A percentile compares a stretch with the other conserved stretches of the same genome.
phyloP scores from a whole-genome alignment of 2,113 vertebrate genomes.

The Prunella himalayana region DNA sequence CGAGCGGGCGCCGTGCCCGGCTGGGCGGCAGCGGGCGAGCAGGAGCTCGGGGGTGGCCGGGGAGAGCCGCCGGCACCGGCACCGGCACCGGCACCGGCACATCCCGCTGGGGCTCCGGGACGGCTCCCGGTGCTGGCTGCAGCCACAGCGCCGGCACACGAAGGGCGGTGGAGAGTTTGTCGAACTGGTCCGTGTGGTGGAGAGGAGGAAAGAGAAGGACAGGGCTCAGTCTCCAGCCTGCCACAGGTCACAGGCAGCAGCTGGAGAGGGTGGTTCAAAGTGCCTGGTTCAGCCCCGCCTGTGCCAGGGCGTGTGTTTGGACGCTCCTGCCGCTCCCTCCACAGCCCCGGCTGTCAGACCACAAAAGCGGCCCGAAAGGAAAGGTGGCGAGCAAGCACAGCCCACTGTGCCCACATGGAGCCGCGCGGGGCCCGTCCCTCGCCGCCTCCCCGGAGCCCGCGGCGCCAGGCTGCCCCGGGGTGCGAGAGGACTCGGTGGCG shows the following conservation, averaged over 20 bases:
- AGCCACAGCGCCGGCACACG: fast-evolving
- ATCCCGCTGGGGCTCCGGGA: fast-evolving
- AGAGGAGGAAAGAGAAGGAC: neutral
- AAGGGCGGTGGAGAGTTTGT: fast-evolving
- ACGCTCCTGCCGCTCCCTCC: fast-evolving
- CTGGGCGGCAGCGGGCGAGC: fast-evolving
- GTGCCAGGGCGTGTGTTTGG: neutral
- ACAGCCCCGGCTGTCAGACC: neutral
- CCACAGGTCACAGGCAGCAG: neutral
- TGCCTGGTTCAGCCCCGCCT: fast-evolving
- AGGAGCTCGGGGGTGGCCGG: fast-evolving
- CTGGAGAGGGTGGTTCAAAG: neutral
- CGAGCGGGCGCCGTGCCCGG: fast-evolving
- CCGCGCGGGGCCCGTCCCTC: neutral
- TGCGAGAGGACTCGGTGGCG: fast-evolving
- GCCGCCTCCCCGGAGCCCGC: neutral
- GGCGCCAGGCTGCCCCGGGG: neutral
- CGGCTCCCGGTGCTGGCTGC: fast-evolving
- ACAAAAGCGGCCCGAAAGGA: fast-evolving
- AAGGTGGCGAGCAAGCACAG: fast-evolving
- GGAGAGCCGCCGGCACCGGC: fast-evolving
- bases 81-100: no score
- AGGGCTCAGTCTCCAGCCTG: neutral
- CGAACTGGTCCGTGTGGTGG: fast-evolving
- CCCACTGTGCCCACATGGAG: fast-evolving